These are phyloP conservation scores for Phrynocephalus guinanensis DNA, from an alignment of 2,797 vertebrate species.

Conservation along the genomic window DNA sequence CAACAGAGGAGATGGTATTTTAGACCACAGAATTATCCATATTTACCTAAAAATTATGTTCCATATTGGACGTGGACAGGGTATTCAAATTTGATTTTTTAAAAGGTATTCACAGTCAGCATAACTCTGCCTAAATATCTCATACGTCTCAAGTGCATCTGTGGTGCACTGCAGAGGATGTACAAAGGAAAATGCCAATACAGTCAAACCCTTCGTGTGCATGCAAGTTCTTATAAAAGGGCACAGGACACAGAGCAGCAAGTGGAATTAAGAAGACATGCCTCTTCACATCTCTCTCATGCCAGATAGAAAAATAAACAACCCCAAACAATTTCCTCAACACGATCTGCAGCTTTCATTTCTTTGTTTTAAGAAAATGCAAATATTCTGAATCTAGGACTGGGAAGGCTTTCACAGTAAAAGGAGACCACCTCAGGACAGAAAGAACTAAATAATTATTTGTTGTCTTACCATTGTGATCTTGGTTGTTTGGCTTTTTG, in stretches of 20 bases:
- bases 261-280: conserved; percentile 64
- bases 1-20: neutral
- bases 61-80: neutral
- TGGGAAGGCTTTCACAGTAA: conserved; percentile 15
- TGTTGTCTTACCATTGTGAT: conserved; percentile 78
- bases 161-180: neutral
- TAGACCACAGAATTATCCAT: neutral
- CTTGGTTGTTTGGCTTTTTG: conserved; percentile 71
- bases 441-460: conserved; percentile 21
- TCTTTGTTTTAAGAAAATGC: conserved; percentile 29
- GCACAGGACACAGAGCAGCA: conserved; percentile 23
- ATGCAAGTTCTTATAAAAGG: conserved; percentile 47
- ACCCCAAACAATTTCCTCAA: conserved; percentile 59
- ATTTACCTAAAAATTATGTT: conserved; percentile 22
- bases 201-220: conserved; percentile 48
- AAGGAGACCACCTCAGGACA: neutral
- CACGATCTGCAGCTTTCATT: conserved; percentile 48
- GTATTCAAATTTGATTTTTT: neutral
- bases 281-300: conserved; percentile 66
- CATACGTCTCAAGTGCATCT: conserved; percentile 14
- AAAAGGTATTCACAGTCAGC: neutral
- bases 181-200: conserved; percentile 36
- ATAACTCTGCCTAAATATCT: fast-evolving
- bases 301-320: conserved; percentile 68
- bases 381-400: neutral